Percentiles rank a stretch among this genome's conserved stretches.
Conservation (phyloP, 2,113 vertebrate genomes). For the Phalacrocorax brasilianus region DNA sequence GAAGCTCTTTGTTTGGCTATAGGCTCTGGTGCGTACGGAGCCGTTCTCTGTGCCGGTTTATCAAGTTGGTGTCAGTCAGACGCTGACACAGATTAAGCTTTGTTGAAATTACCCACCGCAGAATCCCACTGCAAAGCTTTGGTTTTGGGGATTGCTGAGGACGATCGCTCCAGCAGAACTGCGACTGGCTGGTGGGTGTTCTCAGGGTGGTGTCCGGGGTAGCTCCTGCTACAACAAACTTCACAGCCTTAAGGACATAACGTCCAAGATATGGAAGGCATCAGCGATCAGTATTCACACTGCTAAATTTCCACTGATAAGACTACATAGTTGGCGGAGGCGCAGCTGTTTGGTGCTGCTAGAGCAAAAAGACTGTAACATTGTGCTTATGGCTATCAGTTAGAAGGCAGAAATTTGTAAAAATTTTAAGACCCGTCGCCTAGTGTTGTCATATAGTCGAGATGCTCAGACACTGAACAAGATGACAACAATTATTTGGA, state of each 20-base stretch:
- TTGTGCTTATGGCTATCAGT: neutral
- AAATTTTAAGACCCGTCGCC: neutral
- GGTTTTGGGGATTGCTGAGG: neutral
- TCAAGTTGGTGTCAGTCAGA: neutral
- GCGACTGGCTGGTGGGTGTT: neutral
- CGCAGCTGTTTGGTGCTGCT: neutral
- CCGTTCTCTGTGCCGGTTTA: neutral
- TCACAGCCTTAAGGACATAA: neutral
- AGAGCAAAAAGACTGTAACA: rapidly evolving
- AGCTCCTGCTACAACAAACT: neutral
- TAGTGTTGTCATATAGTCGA: neutral
- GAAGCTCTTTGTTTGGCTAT: neutral
- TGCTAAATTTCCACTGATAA: neutral
- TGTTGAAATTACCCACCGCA: neutral
- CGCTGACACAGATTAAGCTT: neutral
- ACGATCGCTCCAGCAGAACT: neutral
- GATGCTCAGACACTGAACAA: neutral
- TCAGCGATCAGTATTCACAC: neutral
- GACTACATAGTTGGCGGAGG: rapidly evolving
- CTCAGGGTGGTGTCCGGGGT: neutral
- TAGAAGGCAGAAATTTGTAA: neutral
- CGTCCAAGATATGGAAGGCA: neutral
- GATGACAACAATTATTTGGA: neutral
- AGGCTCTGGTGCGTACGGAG: neutral
- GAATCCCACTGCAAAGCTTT: neutral